phyloP scores from a whole-genome alignment of 2,888 invertebrate species.

The Notodonta dromedarius region DNA sequence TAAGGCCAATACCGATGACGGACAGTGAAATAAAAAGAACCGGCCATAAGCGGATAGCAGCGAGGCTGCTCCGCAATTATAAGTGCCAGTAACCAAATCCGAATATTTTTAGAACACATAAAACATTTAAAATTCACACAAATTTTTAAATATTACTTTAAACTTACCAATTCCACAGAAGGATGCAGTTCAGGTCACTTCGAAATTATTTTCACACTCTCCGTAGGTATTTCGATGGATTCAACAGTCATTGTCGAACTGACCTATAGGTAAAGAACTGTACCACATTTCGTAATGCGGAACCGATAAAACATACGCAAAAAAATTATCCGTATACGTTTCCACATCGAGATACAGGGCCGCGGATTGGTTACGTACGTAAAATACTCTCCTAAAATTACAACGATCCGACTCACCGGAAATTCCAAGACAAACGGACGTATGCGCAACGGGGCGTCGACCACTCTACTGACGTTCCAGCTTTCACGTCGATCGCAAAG shows the following conservation, averaged over 20 bases:
- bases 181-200: background rate
- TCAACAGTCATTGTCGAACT: background rate
- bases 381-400: slow-evolving; percentile 3
- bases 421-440: slow-evolving; percentile 11
- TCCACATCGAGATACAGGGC: slow-evolving; percentile 1
- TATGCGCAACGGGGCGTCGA: background rate
- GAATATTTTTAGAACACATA: no score
- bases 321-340: background rate
- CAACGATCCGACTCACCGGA: slow-evolving; percentile 26
- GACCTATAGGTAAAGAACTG: background rate
- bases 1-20: no score
- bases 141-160: no score
- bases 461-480: background rate
- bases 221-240: background rate
- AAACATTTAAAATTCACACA: no score
- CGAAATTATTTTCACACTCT: background rate
- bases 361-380: slow-evolving; percentile 10
- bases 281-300: background rate
- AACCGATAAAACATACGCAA: background rate
- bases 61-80: no score
- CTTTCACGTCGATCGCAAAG: background rate
- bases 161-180: background rate
- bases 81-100: no score
- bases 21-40: no score
- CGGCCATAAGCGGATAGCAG: no score